These are phyloP conservation scores for Halictus quadricinctus DNA, from an alignment of 2,888 invertebrate genomes.

Conservation along the genomic window DNA sequence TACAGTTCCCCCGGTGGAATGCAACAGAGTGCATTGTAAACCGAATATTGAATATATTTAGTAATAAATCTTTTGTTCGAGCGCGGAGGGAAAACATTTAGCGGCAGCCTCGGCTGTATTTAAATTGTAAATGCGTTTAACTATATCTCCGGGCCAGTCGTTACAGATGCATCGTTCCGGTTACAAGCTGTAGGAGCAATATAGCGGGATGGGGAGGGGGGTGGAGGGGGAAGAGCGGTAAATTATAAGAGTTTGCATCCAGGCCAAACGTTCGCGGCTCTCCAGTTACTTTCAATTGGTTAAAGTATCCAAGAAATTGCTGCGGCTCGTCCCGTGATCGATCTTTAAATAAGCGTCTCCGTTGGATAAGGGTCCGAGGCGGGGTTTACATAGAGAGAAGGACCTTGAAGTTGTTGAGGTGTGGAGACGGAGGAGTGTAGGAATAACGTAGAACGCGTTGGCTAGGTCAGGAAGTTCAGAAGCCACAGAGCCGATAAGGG, in stretches of 20 bases:
- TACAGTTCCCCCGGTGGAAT: neutral
- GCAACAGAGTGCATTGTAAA: conserved; percentile 11
- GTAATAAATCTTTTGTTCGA: conserved; percentile 30
- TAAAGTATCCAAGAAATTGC: conserved; percentile 49
- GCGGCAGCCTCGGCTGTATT: conserved; percentile 31
- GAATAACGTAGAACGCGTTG: conserved; percentile 73
- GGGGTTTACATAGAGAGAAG: conserved; percentile 38
- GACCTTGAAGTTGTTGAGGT: conserved; percentile 52
- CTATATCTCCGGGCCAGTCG: conserved; percentile 36
- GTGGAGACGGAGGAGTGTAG: conserved; percentile 45
- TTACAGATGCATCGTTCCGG: conserved; percentile 50
- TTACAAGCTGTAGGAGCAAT: conserved; percentile 30
- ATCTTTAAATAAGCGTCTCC: conserved; percentile 71
- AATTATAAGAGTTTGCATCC: conserved; percentile 48
- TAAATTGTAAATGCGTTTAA: conserved; percentile 54
- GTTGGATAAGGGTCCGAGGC: conserved; percentile 55
- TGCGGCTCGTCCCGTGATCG: conserved; percentile 68
- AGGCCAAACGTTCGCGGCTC: conserved; percentile 37
- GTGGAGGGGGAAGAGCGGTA: conserved; percentile 18
- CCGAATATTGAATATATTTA: conserved; percentile 42
- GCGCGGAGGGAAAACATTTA: conserved; percentile 10
- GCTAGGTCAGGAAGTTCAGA: conserved; percentile 76
- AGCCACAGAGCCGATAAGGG: conserved; percentile 77
- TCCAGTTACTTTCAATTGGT: conserved; percentile 58
- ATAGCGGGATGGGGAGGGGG: conserved; percentile 8